These are phyloP conservation scores for Xylota segnis DNA, from an alignment of 2,888 invertebrate genomes.

Conservation along the genomic window DNA sequence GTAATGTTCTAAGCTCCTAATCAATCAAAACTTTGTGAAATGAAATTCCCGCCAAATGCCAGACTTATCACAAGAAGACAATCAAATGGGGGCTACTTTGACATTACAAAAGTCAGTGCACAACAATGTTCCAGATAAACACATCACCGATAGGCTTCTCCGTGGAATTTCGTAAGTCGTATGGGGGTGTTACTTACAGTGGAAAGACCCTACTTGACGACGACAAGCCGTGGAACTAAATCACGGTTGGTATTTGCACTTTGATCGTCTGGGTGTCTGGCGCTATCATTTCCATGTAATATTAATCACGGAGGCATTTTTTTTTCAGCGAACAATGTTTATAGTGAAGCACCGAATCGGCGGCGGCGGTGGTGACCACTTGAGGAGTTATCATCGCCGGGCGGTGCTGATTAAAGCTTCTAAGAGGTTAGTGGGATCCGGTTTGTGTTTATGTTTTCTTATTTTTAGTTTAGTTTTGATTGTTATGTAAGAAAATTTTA, in stretches of 20 bases:
- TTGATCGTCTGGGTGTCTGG: slow-evolving; percentile 56
- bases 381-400: no score
- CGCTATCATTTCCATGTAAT: slow-evolving; percentile 45
- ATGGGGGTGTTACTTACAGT: slow-evolving; percentile 26
- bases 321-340: not conserved
- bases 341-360: no score
- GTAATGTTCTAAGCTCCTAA: no score
- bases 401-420: no score
- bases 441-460: no score
- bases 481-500: no score
- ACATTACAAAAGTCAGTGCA: slow-evolving; percentile 33
- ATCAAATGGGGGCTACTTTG: slow-evolving; percentile 13
- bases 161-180: slow-evolving; percentile 32
- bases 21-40: no score
- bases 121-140: slow-evolving; percentile 14
- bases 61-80: slow-evolving; percentile 18
- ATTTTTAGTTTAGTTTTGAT: no score
- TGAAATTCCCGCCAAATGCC: no score
- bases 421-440: no score
- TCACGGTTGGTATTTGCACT: slow-evolving; percentile 47
- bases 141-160: slow-evolving; percentile 20
- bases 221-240: slow-evolving; percentile 13
- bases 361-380: no score
- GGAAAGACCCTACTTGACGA: not conserved
- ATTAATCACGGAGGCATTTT: slow-evolving; percentile 16